phyloP scores from a whole-genome alignment of 2,113 vertebrate species.

The Rutilus rutilus region DNA sequence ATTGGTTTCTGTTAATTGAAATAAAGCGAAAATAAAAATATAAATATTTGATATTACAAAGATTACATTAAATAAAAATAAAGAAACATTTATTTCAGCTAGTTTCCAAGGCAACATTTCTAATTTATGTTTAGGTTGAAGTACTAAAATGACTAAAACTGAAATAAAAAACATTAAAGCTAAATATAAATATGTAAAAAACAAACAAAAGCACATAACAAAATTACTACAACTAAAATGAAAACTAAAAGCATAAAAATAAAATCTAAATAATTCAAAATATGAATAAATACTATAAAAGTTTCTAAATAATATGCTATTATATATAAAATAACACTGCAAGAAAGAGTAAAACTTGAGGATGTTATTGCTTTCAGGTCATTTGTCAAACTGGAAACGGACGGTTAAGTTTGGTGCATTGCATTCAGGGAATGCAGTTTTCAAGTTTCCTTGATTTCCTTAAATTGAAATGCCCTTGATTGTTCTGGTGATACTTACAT shows the following conservation, averaged over 20 bases:
- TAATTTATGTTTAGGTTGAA: neutral
- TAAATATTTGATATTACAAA: too few relatives aligned
- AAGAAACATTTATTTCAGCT: too few relatives aligned
- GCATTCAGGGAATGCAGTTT: neutral
- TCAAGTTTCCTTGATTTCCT: neutral
- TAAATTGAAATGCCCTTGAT: neutral
- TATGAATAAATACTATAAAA: neutral
- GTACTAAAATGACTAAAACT: neutral
- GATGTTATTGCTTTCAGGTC: neutral
- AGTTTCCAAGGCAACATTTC: too few relatives aligned
- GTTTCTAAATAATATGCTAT: neutral
- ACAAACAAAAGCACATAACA: too few relatives aligned
- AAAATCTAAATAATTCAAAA: neutral
- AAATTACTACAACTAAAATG: neutral
- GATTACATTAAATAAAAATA: too few relatives aligned
- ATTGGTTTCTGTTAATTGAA: too few relatives aligned
- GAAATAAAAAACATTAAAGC: too few relatives aligned
- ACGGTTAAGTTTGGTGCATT: neutral
- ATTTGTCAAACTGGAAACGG: neutral
- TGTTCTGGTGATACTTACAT: neutral
- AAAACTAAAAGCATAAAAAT: neutral
- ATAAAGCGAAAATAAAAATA: too few relatives aligned
- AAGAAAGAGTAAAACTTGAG: neutral
- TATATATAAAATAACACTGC: neutral
- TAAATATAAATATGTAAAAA: too few relatives aligned